phyloP scores from a whole-genome alignment of 2,888 invertebrate genomes.

The Cheilosia soror region DNA sequence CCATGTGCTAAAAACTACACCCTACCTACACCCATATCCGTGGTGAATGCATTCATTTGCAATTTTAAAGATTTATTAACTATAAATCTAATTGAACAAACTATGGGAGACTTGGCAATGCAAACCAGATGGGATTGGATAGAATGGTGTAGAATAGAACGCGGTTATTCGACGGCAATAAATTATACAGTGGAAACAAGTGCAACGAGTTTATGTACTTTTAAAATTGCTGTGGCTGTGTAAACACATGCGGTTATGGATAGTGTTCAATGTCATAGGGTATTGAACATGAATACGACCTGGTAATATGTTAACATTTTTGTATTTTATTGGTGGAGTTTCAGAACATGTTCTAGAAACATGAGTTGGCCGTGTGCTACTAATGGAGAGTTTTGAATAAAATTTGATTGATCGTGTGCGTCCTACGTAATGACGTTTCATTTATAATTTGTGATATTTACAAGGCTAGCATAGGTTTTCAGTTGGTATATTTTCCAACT shows the following conservation, averaged over 20 bases:
- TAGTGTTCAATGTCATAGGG: constrained; percentile 53
- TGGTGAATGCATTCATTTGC: constrained; percentile 47
- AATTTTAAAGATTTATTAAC: constrained; percentile 67
- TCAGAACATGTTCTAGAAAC: constrained; percentile 8
- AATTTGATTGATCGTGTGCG: not conserved
- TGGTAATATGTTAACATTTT: not conserved
- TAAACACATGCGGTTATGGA: constrained; percentile 16
- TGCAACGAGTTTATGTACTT: constrained; percentile 43
- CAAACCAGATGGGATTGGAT: constrained; percentile 33
- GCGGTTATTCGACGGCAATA: not conserved
- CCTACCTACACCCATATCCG: constrained; percentile 37
- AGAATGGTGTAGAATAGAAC: constrained; percentile 29
- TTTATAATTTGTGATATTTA: not conserved
- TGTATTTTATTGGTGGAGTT: not conserved
- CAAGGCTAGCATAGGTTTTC: not conserved
- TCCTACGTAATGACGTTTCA: not conserved
- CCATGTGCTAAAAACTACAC: constrained; percentile 8
- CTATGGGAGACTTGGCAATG: constrained; percentile 26
- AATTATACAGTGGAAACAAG: constrained; percentile 9
- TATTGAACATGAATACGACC: constrained; percentile 37
- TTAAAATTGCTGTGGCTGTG: constrained; percentile 11
- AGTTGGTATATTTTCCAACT: not conserved
- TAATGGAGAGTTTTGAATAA: no score
- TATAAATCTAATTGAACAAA: constrained; percentile 33
- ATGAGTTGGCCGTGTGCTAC: not conserved